Conservation (phyloP, 2,888 invertebrate species). For the Stegophylla sp. region DNA sequence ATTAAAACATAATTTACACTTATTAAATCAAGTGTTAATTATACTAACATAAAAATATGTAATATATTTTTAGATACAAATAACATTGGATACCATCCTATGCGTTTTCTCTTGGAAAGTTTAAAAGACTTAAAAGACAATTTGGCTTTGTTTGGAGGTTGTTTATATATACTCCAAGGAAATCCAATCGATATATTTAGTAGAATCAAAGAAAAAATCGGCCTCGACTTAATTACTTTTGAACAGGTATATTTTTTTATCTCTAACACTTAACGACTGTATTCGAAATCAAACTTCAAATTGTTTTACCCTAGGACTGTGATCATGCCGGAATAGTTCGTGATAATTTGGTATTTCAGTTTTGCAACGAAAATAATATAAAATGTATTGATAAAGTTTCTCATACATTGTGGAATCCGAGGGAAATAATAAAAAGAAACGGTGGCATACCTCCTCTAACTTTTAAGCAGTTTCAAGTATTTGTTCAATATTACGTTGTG, state of each 20-base stretch:
- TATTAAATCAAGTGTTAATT: too few relatives aligned
- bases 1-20: too few relatives aligned
- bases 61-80: constrained; percentile 74
- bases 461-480: constrained; percentile 74
- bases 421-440: constrained; percentile 72
- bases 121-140: constrained; percentile 72
- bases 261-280: background rate
- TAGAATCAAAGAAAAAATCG: constrained; percentile 70
- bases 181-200: constrained; percentile 70
- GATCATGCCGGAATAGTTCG: constrained; percentile 75
- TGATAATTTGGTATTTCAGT: constrained; percentile 69
- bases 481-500: constrained; percentile 60
- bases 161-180: constrained; percentile 71
- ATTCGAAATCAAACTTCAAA: background rate
- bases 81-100: constrained; percentile 73
- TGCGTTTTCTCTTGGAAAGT: constrained; percentile 74
- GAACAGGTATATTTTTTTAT: constrained; percentile 63
- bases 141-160: constrained; percentile 69
- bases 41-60: too few relatives aligned
- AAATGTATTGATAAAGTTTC: constrained; percentile 71
- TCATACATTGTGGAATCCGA: constrained; percentile 77
- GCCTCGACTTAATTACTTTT: constrained; percentile 66
- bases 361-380: constrained; percentile 70
- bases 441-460: constrained; percentile 77
- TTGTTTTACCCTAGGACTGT: constrained; percentile 69